Evolutionary conservation across 1,140 invertebrate species (phyloP).

Genomic region (Hormaphis cornu): DNA sequence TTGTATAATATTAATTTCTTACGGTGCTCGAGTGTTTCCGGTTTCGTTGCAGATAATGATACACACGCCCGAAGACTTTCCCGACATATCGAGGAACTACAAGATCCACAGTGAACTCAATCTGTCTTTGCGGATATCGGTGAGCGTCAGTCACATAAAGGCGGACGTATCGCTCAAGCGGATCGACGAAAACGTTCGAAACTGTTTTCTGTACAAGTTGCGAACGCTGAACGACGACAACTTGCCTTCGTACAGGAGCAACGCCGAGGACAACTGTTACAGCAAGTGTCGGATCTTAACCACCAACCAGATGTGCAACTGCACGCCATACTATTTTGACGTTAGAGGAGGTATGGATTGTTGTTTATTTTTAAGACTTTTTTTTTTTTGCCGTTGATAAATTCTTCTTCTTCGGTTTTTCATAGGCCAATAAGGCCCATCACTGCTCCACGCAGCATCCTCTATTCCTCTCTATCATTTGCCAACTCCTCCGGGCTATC

Average conservation of each 20-base stretch:
- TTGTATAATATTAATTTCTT: no score
- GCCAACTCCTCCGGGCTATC: no score
- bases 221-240: background rate
- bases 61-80: constrained; percentile 34
- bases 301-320: constrained; percentile 30
- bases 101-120: background rate
- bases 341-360: background rate
- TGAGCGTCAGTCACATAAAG: constrained; percentile 5
- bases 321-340: constrained; percentile 31
- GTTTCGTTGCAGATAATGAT: constrained; percentile 24
- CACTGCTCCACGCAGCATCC: no score
- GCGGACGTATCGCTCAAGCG: constrained; percentile 4
- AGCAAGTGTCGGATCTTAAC: constrained; percentile 13
- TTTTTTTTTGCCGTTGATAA: no score
- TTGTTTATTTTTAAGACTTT: no score
- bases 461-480: no score
- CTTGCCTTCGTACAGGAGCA: background rate
- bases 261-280: constrained; percentile 32
- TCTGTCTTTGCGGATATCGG: constrained; percentile 24
- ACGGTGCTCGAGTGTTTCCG: no score
- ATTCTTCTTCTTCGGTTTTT: no score
- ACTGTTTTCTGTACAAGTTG: constrained; percentile 22
- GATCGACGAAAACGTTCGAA: constrained; percentile 8
- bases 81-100: constrained; percentile 30
- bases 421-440: no score